These are phyloP conservation scores for Anoura caudifer DNA, from an alignment of 2,113 vertebrate species.

Conservation along the genomic window DNA sequence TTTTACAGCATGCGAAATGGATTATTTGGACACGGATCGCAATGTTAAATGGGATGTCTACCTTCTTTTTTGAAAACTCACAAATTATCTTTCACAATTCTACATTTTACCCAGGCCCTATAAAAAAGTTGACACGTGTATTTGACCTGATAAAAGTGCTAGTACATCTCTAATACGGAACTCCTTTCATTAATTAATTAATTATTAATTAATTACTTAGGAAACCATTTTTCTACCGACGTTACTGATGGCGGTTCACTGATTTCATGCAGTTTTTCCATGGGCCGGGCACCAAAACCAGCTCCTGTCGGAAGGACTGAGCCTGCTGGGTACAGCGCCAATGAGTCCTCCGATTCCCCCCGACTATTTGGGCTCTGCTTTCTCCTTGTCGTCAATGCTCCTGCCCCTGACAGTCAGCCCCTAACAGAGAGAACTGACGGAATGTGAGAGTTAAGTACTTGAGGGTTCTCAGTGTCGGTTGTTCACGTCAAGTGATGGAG, in stretches of 20 bases:
- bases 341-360: not conserved
- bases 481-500: not conserved
- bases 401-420: not conserved
- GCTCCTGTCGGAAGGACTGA: not conserved
- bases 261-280: not conserved
- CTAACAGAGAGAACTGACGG: not conserved
- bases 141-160: not conserved
- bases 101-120: not conserved
- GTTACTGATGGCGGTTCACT: too few species aligned
- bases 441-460: rapidly evolving
- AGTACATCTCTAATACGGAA: not conserved
- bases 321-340: not conserved
- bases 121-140: not conserved
- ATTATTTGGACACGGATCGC: not conserved
- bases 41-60: not conserved
- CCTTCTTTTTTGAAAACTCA: not conserved
- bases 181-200: too few species aligned
- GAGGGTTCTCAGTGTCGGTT: not conserved
- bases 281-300: too few species aligned
- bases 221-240: too few species aligned
- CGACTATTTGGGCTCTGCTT: not conserved
- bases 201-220: too few species aligned
- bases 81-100: not conserved
- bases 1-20: not conserved
- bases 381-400: not conserved